Evolutionary conservation across 2,113 vertebrate genomes (phyloP).

Genomic region (Glaucomys volans): DNA sequence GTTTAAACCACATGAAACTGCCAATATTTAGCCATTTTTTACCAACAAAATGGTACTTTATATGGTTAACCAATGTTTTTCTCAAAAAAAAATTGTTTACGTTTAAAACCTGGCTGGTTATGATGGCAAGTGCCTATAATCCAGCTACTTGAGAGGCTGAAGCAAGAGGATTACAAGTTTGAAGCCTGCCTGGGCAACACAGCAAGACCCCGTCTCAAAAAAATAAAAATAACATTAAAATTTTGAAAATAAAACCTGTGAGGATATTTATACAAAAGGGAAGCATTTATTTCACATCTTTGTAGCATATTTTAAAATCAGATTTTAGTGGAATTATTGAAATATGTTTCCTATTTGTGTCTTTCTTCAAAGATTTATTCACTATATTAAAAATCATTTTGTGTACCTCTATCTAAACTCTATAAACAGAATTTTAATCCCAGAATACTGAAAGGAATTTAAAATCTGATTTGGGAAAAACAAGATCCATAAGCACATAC

Average conservation of each 20-base stretch:
- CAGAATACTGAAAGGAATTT: not conserved
- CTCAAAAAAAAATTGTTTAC: not conserved
- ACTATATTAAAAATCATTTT: not conserved
- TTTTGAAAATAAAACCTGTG: not conserved
- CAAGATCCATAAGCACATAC: not conserved
- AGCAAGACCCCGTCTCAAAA: not conserved
- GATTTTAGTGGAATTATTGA: not conserved
- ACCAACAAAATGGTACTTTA: not conserved
- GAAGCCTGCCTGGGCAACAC: not conserved
- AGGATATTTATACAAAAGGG: not conserved
- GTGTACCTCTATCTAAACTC: not conserved
- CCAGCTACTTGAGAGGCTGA: not conserved
- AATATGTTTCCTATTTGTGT: not conserved
- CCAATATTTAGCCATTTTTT: not conserved
- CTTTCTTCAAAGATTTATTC: conserved; percentile 7
- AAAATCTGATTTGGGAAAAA: conserved; percentile 9
- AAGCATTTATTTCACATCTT: not conserved
- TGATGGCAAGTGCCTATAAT: not conserved
- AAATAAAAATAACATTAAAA: not conserved
- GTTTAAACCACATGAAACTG: not conserved
- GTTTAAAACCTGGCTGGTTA: not conserved
- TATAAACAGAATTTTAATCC: conserved; percentile 40
- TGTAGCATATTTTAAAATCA: not conserved
- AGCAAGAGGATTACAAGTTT: not conserved
- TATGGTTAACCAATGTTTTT: not conserved